Base-by-base conservation (phyloP, 2,888 invertebrate species). In the Cephus pulcher region DNA sequence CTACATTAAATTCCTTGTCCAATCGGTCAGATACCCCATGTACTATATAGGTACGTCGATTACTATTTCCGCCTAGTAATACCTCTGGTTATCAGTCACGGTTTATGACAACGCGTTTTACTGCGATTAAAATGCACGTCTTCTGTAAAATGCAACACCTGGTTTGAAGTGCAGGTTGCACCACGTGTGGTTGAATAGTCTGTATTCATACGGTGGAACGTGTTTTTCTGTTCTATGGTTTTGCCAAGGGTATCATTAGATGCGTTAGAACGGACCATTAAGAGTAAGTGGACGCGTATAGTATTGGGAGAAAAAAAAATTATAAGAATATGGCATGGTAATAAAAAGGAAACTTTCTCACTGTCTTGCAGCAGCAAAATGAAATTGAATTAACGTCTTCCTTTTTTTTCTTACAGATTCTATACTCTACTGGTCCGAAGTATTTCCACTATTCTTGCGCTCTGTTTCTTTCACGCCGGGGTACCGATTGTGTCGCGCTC, bases 391-490 rank as follows among this genome's bases (percentile, higher is more conserved):
- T 56, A 56, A 23, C 0, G 3, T 23, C 9, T 1, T 23, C 3
- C 3, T 23, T 23, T 56, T 56, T 56, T 23, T 23, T 56, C 56
- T 56, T 56, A 23, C 9, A 23, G 23, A 56, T 23, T 56, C 56
- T 9, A 23, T 56, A 56, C 56, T 56, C 56, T 23, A 23, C 23
- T 56, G 56, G 56, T 56, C 56, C 56, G 56, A 9, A 56, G 56
- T 56, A 56, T 56, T 56, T 56, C 56, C 23, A 56, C 56, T 56
- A 56, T 56, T 84, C 83, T 82, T 85, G 82, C 87, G 86, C 86
- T 86, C 88, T 88, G 86, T 87, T 87, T 87, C 76, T 79, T 81
- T 85, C 80, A 71, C 37, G 30, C 83, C 83, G 79, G 77, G 80
- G n/a, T 30, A 34, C 81, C 81, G 80, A 82, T 81, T 80, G 82